Evolutionary conservation across 2,888 invertebrate genomes (phyloP).

Genomic region (Platynereis dumerilii): DNA sequence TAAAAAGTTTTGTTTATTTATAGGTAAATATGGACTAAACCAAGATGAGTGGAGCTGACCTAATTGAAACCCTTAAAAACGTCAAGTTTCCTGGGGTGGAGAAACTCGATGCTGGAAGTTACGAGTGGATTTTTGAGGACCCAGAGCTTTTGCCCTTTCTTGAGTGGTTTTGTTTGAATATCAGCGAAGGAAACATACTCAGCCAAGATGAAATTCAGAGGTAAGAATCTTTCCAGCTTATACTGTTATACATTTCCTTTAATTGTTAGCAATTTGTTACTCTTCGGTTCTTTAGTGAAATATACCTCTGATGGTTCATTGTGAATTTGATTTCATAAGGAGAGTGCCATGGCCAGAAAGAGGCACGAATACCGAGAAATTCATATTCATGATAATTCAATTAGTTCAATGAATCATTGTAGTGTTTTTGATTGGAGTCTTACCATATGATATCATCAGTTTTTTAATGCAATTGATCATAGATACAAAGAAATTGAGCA

Average conservation of each 20-base stretch:
- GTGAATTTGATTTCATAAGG: too few species aligned
- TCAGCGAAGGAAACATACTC: constrained; percentile 26
- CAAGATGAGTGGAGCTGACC: constrained; percentile 49
- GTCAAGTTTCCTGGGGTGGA: constrained; percentile 48
- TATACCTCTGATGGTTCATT: too few species aligned
- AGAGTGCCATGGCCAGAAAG: too few species aligned
- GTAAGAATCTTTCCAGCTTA: too few species aligned
- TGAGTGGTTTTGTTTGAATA: constrained; percentile 35
- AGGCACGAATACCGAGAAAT: too few species aligned
- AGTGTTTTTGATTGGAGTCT: too few species aligned
- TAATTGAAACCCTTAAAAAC: constrained; percentile 46
- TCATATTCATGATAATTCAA: too few species aligned
- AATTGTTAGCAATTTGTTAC: too few species aligned
- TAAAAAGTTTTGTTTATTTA: too few species aligned
- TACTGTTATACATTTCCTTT: too few species aligned
- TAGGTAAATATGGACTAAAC: not conserved
- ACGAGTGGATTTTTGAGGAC: constrained; percentile 37
- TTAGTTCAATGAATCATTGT: too few species aligned
- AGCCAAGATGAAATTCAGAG: constrained; percentile 23
- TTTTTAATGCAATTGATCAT: not conserved
- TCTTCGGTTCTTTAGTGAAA: too few species aligned
- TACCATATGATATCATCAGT: not conserved
- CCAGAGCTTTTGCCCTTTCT: constrained; percentile 27
- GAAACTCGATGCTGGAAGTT: constrained; percentile 37
- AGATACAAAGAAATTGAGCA: constrained; percentile 24